Evolutionary conservation across 1,140 invertebrate species (phyloP), one percentile per base, ranked within the genome.

Genomic region (Trachymyrmex septentrionalis): DNA sequence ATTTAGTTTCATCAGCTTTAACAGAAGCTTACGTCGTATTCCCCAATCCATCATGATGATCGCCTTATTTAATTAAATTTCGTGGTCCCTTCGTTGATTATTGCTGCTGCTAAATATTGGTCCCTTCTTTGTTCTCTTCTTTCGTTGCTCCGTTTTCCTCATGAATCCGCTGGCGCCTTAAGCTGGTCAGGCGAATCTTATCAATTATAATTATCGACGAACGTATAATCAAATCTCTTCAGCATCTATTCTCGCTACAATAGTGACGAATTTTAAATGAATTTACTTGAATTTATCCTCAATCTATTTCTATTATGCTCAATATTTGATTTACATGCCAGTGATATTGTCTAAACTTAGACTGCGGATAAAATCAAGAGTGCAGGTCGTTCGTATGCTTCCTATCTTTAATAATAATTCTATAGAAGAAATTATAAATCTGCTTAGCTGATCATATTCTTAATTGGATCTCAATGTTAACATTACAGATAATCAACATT

Each of bases 11-110:
- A 7, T 38, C 80, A 63, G 80, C 80, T 72, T 82, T 73, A 59
- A 75, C 50, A 61, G 48, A 38, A 84, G 80, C 97, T 97, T 97
- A 97, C 97, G 97, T 96, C 97, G 97, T 93, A 97, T 97, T 94
- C 97, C 97, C 97, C 97, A 97, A 96, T 97, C 97, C 97, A 97
- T 97, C 96, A 97, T 97, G 81, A 90, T 94, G 91, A 80, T 34
- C 34, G 82, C 24, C 78, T 84, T 72, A 61, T 57, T 66, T 85
- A 38, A 38, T 48, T 80, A 80, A 55, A 55, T 44, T 75, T 61
- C 38, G 80, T 84, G 80, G 80, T 84, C 69, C 85, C 82, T 85
- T 85, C 30, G 72, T 85, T 48, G 24, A 66, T 76, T 85, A 85
- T 85, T 78, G 69, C 80, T 84, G 63, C 77, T 82, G 34, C 10